These are phyloP conservation scores for Andricus curvator DNA, from an alignment of 2,888 invertebrate genomes.

Conservation along the genomic window DNA sequence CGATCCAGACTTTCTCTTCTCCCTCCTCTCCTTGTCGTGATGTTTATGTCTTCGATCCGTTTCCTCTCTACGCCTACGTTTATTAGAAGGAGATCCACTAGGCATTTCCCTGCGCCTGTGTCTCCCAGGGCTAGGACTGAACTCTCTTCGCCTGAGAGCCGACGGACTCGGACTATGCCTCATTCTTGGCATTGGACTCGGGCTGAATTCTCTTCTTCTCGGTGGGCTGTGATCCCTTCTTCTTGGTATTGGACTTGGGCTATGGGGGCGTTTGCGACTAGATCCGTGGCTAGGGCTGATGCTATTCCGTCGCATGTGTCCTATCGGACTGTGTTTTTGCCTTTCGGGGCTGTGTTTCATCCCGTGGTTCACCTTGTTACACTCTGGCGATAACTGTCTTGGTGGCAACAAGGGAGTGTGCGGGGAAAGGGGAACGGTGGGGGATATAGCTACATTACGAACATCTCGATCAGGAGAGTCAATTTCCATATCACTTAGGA, in stretches of 20 bases:
- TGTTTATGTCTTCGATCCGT: constrained; percentile 78
- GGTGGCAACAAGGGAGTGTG: constrained; percentile 85
- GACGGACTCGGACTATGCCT: constrained; percentile 73
- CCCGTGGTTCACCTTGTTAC: constrained; percentile 54
- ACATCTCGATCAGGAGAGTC: constrained; percentile 68
- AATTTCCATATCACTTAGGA: constrained; percentile 74
- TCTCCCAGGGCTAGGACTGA: constrained; percentile 70
- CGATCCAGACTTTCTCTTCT: constrained; percentile 78
- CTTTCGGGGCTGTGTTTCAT: constrained; percentile 64
- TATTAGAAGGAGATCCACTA: constrained; percentile 73
- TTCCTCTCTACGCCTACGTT: constrained; percentile 77
- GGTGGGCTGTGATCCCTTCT: constrained; percentile 65
- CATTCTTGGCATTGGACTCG: constrained; percentile 61
- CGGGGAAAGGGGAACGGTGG: constrained; percentile 81
- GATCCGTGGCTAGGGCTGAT: constrained; percentile 53
- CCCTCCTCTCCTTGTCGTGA: constrained; percentile 78
- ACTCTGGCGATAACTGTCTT: constrained; percentile 70
- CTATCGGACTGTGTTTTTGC: constrained; percentile 64
- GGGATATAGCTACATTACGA: constrained; percentile 63
- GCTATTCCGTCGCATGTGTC: constrained; percentile 47
- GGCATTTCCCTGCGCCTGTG: constrained; percentile 68
- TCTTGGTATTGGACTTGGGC: constrained; percentile 71
- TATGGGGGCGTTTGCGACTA: constrained; percentile 70
- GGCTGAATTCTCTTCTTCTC: constrained; percentile 72
- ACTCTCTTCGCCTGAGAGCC: constrained; percentile 66